Evolutionary conservation across 1,140 invertebrate genomes (phyloP).

Genomic region (Lordiphosa collinella): DNA sequence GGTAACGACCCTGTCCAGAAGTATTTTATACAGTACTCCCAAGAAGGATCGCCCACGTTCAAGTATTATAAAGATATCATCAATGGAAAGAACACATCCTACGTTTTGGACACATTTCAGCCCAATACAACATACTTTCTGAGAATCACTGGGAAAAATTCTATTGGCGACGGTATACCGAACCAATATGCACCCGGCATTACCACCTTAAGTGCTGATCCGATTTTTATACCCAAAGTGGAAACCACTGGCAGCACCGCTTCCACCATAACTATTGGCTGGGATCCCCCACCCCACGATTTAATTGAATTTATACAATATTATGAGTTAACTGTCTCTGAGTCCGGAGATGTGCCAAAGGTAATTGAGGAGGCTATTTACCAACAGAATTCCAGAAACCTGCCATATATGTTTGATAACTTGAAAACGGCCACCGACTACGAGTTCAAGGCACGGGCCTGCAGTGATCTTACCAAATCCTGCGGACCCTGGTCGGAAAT

Average conservation of each 20-base stretch:
- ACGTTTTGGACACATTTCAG: constrained; percentile 83
- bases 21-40: constrained; percentile 84
- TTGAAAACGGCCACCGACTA: constrained; percentile 88
- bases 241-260: constrained; percentile 88
- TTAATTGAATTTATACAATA: constrained; percentile 87
- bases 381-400: constrained; percentile 83
- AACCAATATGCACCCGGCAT: constrained; percentile 81
- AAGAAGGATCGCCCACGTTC: constrained; percentile 80
- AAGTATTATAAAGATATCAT: constrained; percentile 82
- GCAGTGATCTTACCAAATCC: constrained; percentile 86
- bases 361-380: constrained; percentile 83
- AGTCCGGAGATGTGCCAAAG: constrained; percentile 82
- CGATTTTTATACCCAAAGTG: constrained; percentile 88
- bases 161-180: constrained; percentile 80
- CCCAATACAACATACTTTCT: constrained; percentile 84
- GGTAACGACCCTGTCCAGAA: constrained; percentile 86
- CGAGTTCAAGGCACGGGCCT: constrained; percentile 87
- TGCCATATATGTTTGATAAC: constrained; percentile 88
- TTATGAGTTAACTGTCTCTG: constrained; percentile 85
- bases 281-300: constrained; percentile 84
- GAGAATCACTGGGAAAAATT: constrained; percentile 81
- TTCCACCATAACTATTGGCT: constrained; percentile 88
- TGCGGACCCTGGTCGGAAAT: constrained; percentile 88
- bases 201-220: constrained; percentile 85
- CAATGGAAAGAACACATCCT: constrained; percentile 82